Conservation (phyloP, 2,888 invertebrate species). For the Nebria brevicollis region DNA sequence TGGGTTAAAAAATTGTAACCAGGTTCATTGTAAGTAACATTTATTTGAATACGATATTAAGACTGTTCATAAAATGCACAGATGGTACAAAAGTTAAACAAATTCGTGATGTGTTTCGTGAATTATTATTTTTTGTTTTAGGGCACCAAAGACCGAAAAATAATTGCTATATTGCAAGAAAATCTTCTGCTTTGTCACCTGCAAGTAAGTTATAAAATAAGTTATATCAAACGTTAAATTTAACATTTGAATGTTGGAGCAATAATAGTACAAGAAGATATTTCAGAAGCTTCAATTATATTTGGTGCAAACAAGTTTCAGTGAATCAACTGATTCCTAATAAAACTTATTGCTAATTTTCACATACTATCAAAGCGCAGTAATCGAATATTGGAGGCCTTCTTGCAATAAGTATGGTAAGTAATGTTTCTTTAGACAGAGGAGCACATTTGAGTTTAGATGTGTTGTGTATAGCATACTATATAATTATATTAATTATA, state of each 20-base stretch:
- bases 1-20: slow-evolving; percentile 36
- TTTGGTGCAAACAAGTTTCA: slow-evolving; percentile 96
- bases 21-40: slow-evolving; percentile 39
- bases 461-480: slow-evolving; percentile 69
- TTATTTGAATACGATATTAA: not conserved
- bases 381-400: slow-evolving; percentile 82
- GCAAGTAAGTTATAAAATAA: slow-evolving; percentile 66
- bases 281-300: slow-evolving; percentile 94
- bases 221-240: not conserved
- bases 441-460: slow-evolving; percentile 83
- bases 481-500: slow-evolving; percentile 10
- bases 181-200: slow-evolving; percentile 95
- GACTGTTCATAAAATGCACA: not conserved
- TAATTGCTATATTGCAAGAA: slow-evolving; percentile 88
- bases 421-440: slow-evolving; percentile 81
- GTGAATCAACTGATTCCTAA: slow-evolving; percentile 92
- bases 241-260: slow-evolving; percentile 88
- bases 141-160: slow-evolving; percentile 61
- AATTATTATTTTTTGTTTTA: slow-evolving; percentile 36
- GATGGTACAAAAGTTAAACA: not conserved
- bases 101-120: not conserved
- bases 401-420: slow-evolving; percentile 77
- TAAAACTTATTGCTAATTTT: slow-evolving; percentile 98
- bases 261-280: slow-evolving; percentile 87
- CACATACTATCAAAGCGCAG: slow-evolving; percentile 99